phyloP scores from a whole-genome alignment of 2,113 vertebrate species.

The Myotis brandtii region DNA sequence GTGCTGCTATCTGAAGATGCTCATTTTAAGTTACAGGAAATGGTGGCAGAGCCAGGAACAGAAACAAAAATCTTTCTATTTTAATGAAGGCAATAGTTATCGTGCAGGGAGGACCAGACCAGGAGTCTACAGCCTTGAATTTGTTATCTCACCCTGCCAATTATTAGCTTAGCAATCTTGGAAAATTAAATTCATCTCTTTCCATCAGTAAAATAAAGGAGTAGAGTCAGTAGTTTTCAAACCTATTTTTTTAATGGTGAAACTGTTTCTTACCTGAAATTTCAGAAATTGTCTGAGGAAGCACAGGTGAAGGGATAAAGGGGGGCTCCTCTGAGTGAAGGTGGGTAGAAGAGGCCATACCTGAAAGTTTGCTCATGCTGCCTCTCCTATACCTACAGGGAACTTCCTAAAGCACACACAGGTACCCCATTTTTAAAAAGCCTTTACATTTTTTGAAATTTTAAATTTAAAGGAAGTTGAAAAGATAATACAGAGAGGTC shows the following conservation, averaged over 20 bases:
- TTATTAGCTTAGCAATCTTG: background rate
- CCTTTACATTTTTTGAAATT: background rate
- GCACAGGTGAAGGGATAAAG: background rate
- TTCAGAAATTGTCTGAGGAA: background rate
- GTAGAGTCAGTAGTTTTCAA: background rate
- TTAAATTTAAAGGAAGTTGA: background rate
- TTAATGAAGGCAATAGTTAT: background rate
- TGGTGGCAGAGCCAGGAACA: background rate
- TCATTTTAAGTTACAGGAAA: background rate
- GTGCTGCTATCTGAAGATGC: background rate
- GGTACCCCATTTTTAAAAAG: background rate
- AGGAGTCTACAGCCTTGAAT: background rate
- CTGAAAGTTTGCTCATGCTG: background rate
- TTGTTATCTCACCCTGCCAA: background rate
- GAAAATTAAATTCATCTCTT: background rate
- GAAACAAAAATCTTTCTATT: background rate
- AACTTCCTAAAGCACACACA: background rate
- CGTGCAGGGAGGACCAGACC: background rate
- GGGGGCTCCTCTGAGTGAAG: fast-evolving
- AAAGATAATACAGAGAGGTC: background rate
- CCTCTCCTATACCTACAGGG: background rate
- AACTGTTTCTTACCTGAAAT: background rate
- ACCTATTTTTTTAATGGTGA: background rate
- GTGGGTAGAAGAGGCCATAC: background rate
- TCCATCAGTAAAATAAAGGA: background rate